Conservation (phyloP, 2,888 invertebrate genomes). For the Drosophila quinaria region DNA sequence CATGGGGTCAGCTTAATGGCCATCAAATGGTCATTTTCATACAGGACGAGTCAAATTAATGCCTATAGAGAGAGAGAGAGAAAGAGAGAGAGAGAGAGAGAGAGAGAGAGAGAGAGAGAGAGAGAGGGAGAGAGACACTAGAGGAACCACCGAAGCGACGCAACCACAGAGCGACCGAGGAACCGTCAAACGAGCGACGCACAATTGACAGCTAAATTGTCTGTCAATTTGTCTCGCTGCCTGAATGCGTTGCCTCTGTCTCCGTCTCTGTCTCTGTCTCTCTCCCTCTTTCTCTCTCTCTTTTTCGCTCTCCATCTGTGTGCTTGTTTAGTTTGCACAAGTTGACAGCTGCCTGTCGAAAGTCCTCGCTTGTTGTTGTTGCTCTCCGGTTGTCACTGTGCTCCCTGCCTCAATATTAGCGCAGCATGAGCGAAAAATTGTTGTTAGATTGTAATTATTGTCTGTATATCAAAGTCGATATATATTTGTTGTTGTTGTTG, state of each 20-base stretch:
- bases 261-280: constrained; percentile 22
- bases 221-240: constrained; percentile 78
- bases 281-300: constrained; percentile 6
- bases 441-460: constrained; percentile 54
- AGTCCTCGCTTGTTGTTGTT: constrained; percentile 28
- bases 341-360: constrained; percentile 61
- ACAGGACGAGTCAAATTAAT: constrained; percentile 42
- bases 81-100: no score
- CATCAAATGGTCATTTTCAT: constrained; percentile 62
- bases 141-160: neutral
- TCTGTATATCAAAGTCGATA: constrained; percentile 30
- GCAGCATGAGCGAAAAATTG: constrained; percentile 46
- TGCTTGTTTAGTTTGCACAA: constrained; percentile 59
- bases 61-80: no score
- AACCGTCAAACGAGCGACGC: constrained; percentile 54
- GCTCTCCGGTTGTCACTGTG: constrained; percentile 36
- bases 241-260: constrained; percentile 56
- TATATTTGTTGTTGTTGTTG: constrained; percentile 15
- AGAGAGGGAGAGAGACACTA: constrained; percentile 3
- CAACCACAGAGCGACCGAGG: neutral
- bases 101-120: no score
- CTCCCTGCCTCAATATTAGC: constrained; percentile 53
- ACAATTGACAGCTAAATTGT: constrained; percentile 81
- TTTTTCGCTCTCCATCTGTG: constrained; percentile 18
- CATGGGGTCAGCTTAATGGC: constrained; percentile 47